Conservation (phyloP, 2,888 invertebrate species). For the Chironomus riparius region DNA sequence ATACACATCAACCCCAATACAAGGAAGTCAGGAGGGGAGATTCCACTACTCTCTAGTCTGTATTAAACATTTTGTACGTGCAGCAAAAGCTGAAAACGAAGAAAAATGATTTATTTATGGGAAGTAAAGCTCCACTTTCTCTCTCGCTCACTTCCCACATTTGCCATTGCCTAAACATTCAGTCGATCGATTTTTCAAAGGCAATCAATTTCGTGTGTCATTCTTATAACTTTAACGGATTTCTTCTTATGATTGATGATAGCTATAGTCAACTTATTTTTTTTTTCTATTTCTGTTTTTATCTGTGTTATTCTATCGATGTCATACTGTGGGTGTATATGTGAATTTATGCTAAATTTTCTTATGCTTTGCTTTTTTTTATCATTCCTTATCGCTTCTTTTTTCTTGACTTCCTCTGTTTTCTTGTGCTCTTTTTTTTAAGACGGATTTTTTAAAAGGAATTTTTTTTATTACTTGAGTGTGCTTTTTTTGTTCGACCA, state of each 20-base stretch:
- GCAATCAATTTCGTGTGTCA: slow-evolving; percentile 27
- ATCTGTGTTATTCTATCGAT: background rate
- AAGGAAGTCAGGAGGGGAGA: too few species aligned
- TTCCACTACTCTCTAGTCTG: too few species aligned
- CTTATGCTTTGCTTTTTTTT: too few species aligned
- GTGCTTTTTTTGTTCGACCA: too few species aligned
- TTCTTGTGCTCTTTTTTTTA: background rate
- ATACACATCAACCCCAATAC: too few species aligned
- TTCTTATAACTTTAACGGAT: slow-evolving; percentile 9
- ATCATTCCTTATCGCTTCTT: too few species aligned
- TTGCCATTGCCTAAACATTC: background rate
- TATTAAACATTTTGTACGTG: too few species aligned
- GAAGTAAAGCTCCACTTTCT: background rate
- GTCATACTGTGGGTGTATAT: background rate
- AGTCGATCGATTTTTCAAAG: slow-evolving; percentile 23
- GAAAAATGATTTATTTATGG: slow-evolving; percentile 6
- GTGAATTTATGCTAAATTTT: too few species aligned
- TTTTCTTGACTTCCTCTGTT: background rate
- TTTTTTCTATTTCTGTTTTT: background rate
- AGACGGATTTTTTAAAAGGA: background rate
- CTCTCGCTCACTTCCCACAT: background rate
- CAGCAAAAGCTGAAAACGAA: background rate
- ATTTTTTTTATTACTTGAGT: too few species aligned
- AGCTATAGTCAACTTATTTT: slow-evolving; percentile 14
- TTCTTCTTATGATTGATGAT: slow-evolving; percentile 25